phyloP scores from a whole-genome alignment of 2,888 invertebrate genomes.

The Tanytarsus gracilentus region DNA sequence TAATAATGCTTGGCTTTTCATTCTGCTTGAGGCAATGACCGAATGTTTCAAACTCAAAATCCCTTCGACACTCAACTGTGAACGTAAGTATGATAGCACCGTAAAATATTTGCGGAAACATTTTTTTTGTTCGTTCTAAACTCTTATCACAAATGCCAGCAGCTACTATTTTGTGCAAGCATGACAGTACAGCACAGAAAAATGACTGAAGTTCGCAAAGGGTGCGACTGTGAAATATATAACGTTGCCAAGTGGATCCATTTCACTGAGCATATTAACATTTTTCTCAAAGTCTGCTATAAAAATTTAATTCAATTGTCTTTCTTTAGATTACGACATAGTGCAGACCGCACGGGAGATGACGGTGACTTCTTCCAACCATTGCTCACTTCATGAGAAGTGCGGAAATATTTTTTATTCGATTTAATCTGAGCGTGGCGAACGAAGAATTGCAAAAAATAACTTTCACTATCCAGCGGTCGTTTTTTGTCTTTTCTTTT shows the following conservation, averaged over 20 bases:
- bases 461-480: conserved; percentile 11
- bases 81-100: background rate
- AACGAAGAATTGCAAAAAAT: conserved; percentile 3
- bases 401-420: background rate
- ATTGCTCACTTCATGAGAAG: background rate
- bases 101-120: background rate
- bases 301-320: conserved; percentile 30
- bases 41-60: conserved; percentile 16
- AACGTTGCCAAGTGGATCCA: conserved; percentile 30
- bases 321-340: no score
- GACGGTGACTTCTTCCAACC: no score
- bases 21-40: conserved; percentile 45
- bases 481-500: background rate
- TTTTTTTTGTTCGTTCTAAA: background rate
- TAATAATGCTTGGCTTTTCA: conserved; percentile 46
- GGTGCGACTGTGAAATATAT: conserved; percentile 30
- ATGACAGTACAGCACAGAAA: background rate
- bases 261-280: conserved; percentile 30
- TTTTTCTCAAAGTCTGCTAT: conserved; percentile 28
- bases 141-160: background rate
- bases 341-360: no score
- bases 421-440: background rate
- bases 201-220: conserved; percentile 20
- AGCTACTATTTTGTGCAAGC: conserved; percentile 2
- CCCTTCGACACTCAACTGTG: background rate